Evolutionary conservation across 92 coral and sea anemone species (phyloP), one percentile per base, ranked within the genome.

Genomic region (Palythoa caribaeorum): DNA sequence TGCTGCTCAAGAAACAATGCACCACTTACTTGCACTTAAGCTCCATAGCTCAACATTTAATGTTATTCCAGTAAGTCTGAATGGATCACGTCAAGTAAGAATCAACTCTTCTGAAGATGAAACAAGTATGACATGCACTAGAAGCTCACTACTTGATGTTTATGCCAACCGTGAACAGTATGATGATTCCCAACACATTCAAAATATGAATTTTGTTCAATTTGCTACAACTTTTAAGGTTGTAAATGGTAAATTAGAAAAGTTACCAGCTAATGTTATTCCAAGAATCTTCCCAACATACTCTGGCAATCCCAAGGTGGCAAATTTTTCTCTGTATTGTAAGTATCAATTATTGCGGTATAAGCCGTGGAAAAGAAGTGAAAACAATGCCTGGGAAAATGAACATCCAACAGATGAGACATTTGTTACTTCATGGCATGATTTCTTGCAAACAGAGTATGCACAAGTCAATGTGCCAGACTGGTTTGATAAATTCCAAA

Each of bases 81-180:
- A 94, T 87, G 96, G 95, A 12, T 93, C 94, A 7, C 90, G 95
- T 2, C 57, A 77, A 77, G 89, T 92, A 53, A 80, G 48, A n/a
- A 87, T 47, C 47, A 80, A 73, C 44, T 83, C 86, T n/a, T 37
- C 35, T 72, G 77, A 20, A n/a, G 77, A 39, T 72, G 37, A 36
- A n/a, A 35, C n/a, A 13, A 35, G 37, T 9, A 0, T 51, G 62
- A 36, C 51, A 15, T 77, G 88, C 48, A 68, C 91, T 9, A 63
- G 78, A 13, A 88, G 65, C 60, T 89, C 94, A 51, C 84, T 28
- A 28, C 28, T 28, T 28, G 28, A 28, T 28, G 28, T 28, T 28
- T 28, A 28, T 28, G 28, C 28, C 28, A 28, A 28, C 28, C 28
- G 28, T 28, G 28, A 28, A 28, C 28, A 28, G 28, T 28, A 28